Conservation (phyloP, 2,797 vertebrate genomes). For the Rhinophrynus dorsalis region DNA sequence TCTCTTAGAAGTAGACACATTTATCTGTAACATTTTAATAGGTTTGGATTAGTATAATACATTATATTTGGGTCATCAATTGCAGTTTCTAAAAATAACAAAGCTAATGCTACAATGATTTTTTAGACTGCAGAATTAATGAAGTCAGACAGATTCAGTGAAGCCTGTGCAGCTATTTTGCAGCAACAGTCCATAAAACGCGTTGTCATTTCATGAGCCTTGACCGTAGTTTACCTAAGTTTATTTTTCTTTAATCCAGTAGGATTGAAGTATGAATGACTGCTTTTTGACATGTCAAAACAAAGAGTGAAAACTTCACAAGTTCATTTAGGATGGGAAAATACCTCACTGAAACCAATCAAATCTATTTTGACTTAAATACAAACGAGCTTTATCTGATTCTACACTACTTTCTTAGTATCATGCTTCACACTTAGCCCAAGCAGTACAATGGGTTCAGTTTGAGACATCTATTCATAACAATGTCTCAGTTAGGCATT, state of each 20-base stretch:
- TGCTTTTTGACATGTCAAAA: constrained; percentile 2
- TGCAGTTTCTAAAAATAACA: background rate
- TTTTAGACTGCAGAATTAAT: background rate
- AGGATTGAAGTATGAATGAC: background rate
- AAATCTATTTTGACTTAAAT: too few species aligned
- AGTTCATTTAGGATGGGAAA: too few species aligned
- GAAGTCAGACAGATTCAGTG: background rate
- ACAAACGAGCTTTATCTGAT: too few species aligned
- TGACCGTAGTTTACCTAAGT: background rate
- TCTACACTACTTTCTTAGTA: too few species aligned
- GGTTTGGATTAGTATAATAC: too few species aligned
- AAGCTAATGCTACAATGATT: background rate
- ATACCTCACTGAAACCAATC: too few species aligned
- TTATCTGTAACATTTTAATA: too few species aligned
- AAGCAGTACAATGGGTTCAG: too few species aligned
- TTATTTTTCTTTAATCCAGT: constrained; percentile 15
- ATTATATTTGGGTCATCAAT: background rate
- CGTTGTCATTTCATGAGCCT: background rate
- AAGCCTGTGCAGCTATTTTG: background rate
- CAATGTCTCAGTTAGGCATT: too few species aligned
- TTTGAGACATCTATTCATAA: too few species aligned
- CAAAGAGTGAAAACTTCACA: background rate
- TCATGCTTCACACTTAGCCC: too few species aligned
- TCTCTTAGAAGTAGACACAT: too few species aligned
- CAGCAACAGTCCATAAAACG: background rate